These are phyloP conservation scores for Dasypogon diadema DNA, from an alignment of 2,888 invertebrate genomes.

Conservation along the genomic window DNA sequence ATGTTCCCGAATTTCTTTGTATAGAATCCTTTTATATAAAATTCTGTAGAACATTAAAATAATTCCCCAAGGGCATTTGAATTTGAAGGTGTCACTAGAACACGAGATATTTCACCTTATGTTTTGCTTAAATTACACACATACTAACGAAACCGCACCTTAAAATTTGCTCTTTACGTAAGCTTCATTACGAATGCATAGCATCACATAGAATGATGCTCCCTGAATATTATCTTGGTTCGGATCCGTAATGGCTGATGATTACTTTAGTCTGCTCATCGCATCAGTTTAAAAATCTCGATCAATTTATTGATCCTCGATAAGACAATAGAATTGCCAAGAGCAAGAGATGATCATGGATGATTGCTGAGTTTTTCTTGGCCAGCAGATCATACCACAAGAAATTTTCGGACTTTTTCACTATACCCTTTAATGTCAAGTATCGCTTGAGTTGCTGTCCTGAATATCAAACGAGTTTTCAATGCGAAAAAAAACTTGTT, in stretches of 20 bases:
- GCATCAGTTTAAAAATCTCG: slow-evolving; percentile 13
- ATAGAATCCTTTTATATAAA: too few species aligned
- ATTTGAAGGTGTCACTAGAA: too few species aligned
- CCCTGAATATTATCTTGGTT: slow-evolving; percentile 14
- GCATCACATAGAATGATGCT: background rate
- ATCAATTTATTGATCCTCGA: slow-evolving; percentile 37
- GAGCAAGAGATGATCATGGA: slow-evolving; percentile 33
- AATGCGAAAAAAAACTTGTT: background rate
- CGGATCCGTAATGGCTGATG: slow-evolving; percentile 12
- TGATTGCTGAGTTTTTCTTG: slow-evolving; percentile 32
- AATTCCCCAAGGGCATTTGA: too few species aligned
- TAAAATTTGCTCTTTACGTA: too few species aligned
- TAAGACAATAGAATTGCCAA: slow-evolving; percentile 46
- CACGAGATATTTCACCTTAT: too few species aligned
- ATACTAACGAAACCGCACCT: too few species aligned
- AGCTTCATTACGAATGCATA: background rate
- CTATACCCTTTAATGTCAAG: slow-evolving; percentile 22
- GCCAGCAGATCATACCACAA: slow-evolving; percentile 3
- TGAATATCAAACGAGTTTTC: slow-evolving; percentile 28
- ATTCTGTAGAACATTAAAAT: too few species aligned
- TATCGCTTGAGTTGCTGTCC: slow-evolving; percentile 19
- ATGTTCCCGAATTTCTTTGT: too few species aligned
- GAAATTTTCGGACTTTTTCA: background rate
- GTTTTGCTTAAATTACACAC: too few species aligned
- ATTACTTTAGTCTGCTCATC: slow-evolving; percentile 21